Evolutionary conservation across 1,140 invertebrate genomes (phyloP), one percentile per base, ranked within the genome.

Genomic region (Teleopsis dalmanni): DNA sequence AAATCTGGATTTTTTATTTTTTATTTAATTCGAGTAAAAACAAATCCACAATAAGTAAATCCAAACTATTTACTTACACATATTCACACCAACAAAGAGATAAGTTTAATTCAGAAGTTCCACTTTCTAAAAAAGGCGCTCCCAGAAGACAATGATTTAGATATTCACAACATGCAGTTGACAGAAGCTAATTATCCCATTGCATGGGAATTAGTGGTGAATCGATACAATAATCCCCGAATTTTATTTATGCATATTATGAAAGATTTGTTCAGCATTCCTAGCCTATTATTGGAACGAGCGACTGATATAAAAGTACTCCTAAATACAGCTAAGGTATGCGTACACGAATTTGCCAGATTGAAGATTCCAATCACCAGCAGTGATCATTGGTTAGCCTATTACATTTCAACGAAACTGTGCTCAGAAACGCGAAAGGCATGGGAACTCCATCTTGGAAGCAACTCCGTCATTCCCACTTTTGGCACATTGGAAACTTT

Each of bases 381-480:
- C 6, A 25, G 40, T 18, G 13, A 42, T 27, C 40, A 42, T 18
- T 42, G 40, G 40, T 6, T 42, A 22, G n/a, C 40, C 22, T 19
- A 42, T 42, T 25, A 25, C 23, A n/a, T 42, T 13, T 13, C 22
- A 4, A 26, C 40, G 14, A 25, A 19, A 27, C 25, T 42, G 18
- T 23, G 22, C 11, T 25, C 13, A 2, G 40, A 42, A n/a, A 42
- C 40, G 7, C 22, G 14, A 25, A 22, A 42, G 22, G 40, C 40
- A 6, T 42, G 25, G 22, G 40, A 42, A n/a, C 40, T 25, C n/a
- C 40, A 42, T 26, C 18, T 26, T 14, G 40, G 40, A 4, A 42
- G 11, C 23, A n/a, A n/a, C 23, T 6, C 22, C 26, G 18, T 13
- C 18, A 27, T 42, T 13, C 40, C 40, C 4, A 16, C 22, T 4